phyloP scores from a whole-genome alignment of 2,797 vertebrate genomes.

The Hippopotamyrus pictus region DNA sequence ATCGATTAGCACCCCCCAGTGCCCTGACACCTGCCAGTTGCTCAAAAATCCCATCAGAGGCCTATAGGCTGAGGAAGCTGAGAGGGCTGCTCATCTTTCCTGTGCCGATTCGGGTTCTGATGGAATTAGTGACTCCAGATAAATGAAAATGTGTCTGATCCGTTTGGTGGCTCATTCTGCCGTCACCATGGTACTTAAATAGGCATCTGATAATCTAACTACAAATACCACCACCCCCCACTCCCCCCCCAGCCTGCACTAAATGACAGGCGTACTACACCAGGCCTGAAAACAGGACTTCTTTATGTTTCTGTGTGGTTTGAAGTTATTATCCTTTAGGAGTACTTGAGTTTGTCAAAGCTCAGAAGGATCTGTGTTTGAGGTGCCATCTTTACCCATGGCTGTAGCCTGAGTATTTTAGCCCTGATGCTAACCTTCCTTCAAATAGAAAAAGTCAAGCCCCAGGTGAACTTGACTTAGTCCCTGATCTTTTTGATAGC shows the following conservation, averaged over 20 bases:
- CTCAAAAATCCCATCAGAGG: not conserved
- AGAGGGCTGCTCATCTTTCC: not conserved
- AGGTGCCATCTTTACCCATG: not conserved
- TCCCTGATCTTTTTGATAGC: not conserved
- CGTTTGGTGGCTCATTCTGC: not conserved
- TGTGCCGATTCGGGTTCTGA: not conserved
- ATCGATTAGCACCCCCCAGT: slow-evolving; percentile 26
- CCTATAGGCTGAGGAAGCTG: not conserved
- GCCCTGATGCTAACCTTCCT: not conserved
- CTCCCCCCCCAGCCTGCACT: not conserved
- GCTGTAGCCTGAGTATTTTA: not conserved
- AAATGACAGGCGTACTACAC: not conserved
- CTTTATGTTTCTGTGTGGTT: not conserved
- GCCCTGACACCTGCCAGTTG: slow-evolving; percentile 14
- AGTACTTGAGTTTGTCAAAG: not conserved
- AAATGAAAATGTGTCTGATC: not conserved
- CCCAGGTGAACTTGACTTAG: not conserved
- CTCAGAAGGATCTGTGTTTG: not conserved
- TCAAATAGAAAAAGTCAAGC: not conserved
- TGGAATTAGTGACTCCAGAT: not conserved
- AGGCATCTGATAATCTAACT: not conserved
- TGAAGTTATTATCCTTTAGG: not conserved
- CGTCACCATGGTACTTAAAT: not conserved
- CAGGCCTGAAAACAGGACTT: not conserved
- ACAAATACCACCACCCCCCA: not conserved